These are phyloP conservation scores for Lampris megalopsis DNA, from an alignment of 2,113 vertebrate genomes.

Conservation along the genomic window DNA sequence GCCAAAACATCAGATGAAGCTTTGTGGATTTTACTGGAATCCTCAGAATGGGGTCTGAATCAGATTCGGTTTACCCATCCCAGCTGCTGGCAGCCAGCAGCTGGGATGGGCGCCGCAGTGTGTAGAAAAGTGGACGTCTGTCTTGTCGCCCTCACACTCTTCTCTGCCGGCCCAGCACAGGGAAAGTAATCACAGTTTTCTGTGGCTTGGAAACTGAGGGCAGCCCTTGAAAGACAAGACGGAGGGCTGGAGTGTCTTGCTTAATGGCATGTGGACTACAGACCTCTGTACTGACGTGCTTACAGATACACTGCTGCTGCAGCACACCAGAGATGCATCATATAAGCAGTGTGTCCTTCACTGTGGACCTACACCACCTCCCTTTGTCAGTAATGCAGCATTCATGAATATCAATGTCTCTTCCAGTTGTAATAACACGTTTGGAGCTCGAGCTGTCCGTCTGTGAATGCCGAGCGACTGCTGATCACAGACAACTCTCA, in stretches of 20 bases:
- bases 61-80: constrained; percentile 1
- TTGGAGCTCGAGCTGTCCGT: constrained; percentile 11
- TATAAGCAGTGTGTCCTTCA: constrained; percentile 18
- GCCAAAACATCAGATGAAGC: neutral
- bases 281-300: constrained; percentile 48
- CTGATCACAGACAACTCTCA: constrained; percentile 3
- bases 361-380: constrained; percentile 19
- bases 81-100: neutral
- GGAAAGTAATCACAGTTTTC: constrained; percentile 37
- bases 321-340: constrained; percentile 20
- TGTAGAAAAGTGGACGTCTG: neutral
- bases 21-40: neutral
- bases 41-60: neutral
- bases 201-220: constrained; percentile 56
- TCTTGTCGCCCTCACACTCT: neutral
- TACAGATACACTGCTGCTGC: constrained; percentile 28
- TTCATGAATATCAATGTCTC: constrained; percentile 33
- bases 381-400: constrained; percentile 22
- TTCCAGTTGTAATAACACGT: constrained; percentile 15
- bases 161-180: neutral
- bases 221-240: constrained; percentile 59
- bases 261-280: constrained; percentile 68
- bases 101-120: neutral
- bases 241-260: constrained; percentile 58
- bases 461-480: constrained; percentile 1